Base-by-base conservation (phyloP, 2,797 vertebrate genomes). In the Microctenopoma steveboyesi region DNA sequence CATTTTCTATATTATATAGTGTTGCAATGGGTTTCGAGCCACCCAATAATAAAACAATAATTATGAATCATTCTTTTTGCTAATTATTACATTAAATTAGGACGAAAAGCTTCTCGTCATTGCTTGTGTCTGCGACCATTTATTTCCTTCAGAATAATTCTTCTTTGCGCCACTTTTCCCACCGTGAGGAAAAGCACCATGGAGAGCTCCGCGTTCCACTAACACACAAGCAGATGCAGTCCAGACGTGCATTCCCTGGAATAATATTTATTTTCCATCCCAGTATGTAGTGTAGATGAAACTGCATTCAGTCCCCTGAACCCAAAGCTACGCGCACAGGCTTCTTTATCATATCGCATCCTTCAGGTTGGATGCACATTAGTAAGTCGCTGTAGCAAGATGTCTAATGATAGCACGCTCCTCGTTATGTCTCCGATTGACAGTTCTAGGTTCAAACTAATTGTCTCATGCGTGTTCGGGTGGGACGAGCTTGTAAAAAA, bases 401-500 rank as follows among this genome's bases (percentile, higher is more conserved):
- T 79, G 69, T 76, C 69, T 87, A 87, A 92, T 88, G 82, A 91
- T 78, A 64, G 69, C 70, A 80, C 56, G 70, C 70, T 79, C 71
- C 89, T 94, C 91, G 90, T 94, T 92, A 91, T 74, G 60, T 72
- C 51, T 43, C 33, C 70, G 74, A 84, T 33, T 91, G 91, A 93
- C 91, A 90, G 86, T 83, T 90, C 78, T 88, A 51, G 78, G 80
- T 81, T 90, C 81, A 77, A 59, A 76, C 78, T 90, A 89, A 92
- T 89, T 92, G 82, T 78, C 64, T 79, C 54, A 52, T 65, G 58
- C 45, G 46, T 81, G 54, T 79, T 90, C 82, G 73, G 80, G 77
- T 87, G 88, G 78, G 81, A 87, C 89, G 82, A 92, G 87, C 83
- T 89, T 85, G 85, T 91, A 88, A 79, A 93, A 79, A 93, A 90